Evolutionary conservation across 2,113 vertebrate genomes (phyloP), one percentile per base, ranked within the genome.

Genomic region (Gobius niger): DNA sequence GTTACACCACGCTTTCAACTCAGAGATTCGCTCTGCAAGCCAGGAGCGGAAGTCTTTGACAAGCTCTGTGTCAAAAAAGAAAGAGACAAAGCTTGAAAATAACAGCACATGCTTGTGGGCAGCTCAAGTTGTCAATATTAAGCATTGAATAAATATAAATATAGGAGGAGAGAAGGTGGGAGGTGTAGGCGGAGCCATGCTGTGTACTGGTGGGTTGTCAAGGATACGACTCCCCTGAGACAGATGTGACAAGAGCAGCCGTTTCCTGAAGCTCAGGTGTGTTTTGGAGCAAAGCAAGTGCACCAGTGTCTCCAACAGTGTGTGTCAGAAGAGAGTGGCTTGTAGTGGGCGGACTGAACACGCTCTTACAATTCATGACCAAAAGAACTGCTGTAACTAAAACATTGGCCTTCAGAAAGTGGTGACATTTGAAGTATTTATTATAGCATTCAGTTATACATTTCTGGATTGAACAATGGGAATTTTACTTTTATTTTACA

Each of bases 11-110:
- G 93, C 89, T 89, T 92, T 95, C 34, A 96, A 87, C 65, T 89
- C 87, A 70, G 81, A 75, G 82, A 94, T 98, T 72, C 88, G 82
- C 68, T 83, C 79, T 24, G 87, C 87, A 59, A 98, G 92, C 97
- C 95, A 97, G 18, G 91, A 89, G 60, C 94, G 94, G 80, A 99
- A 99, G 84, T 91, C 92, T 79, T 93, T 91, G 84, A 96, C 90
- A 14, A 94, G 92, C 46, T 93, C 98, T 99, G 91, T 78, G 67
- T 67, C 0, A 16, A 74, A 47, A 7, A 68, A 65, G 40, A 68
- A 7, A 65, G 14, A 78, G 14, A 40, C 65, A 72, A 11, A 41
- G 40, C 44, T 47, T n/a, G 61, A 47, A 7, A 47, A 49, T 13
- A 10, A 49, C 40, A 2, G 13, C 9, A 46, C 1, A 14, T 40